These are phyloP conservation scores for Theretra japonica DNA, from an alignment of 2,888 invertebrate genomes.

Conservation along the genomic window DNA sequence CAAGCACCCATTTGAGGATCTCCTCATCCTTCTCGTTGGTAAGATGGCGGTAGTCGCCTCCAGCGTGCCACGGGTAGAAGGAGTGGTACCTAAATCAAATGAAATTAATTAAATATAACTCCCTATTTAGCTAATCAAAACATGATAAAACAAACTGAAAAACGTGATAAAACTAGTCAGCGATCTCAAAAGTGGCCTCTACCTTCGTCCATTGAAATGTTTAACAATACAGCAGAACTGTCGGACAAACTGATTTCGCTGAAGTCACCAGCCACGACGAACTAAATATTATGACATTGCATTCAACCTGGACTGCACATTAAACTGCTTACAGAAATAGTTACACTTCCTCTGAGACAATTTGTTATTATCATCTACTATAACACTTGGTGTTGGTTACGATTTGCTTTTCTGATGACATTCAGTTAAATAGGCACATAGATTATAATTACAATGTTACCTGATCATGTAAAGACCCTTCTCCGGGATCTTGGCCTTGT, in stretches of 20 bases:
- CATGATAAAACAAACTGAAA: not conserved
- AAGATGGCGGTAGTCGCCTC: slow-evolving; percentile 93
- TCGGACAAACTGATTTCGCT: not conserved
- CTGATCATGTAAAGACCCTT: slow-evolving; percentile 94
- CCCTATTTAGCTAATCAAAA: too few relatives aligned
- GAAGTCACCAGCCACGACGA: not conserved
- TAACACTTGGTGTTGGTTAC: not conserved
- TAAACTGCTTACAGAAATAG: not conserved
- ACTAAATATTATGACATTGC: not conserved
- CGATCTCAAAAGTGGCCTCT: not conserved
- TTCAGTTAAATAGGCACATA: too few relatives aligned
- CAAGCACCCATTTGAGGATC: slow-evolving; percentile 91
- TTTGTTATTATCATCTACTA: not conserved
- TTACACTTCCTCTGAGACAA: not conserved
- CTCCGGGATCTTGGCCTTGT: slow-evolving; percentile 91
- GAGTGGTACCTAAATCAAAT: slow-evolving; percentile 91
- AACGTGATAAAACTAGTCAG: not conserved
- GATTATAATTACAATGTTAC: too few relatives aligned
- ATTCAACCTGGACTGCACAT: not conserved
- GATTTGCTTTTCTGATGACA: too few relatives aligned
- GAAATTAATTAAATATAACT: too few relatives aligned
- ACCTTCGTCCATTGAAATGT: not conserved
- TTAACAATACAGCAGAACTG: not conserved
- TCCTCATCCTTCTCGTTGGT: slow-evolving; percentile 89
- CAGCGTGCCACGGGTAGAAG: slow-evolving; percentile 98